Conservation (phyloP, 2,113 vertebrate species). For the Tetraodon nigroviridis region DNA sequence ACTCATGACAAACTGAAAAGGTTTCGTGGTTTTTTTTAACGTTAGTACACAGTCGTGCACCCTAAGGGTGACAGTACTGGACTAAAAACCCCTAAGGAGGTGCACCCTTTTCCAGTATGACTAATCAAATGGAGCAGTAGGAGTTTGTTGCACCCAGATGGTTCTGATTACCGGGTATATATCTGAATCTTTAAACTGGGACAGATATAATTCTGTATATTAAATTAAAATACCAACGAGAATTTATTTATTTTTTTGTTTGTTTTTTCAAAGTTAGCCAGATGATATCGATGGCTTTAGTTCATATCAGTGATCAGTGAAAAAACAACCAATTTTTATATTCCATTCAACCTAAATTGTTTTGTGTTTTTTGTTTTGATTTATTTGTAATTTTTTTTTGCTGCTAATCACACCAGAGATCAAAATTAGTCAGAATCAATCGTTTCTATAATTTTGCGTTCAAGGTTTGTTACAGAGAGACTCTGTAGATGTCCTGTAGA, state of each 20-base stretch:
- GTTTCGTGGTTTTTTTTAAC: constrained; percentile 29
- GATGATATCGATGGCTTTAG: constrained; percentile 29
- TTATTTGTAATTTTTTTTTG: background rate
- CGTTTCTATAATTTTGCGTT: constrained; percentile 4
- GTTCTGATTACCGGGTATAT: constrained; percentile 13
- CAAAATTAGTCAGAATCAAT: constrained; percentile 3
- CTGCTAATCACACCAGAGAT: background rate
- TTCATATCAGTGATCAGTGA: constrained; percentile 21
- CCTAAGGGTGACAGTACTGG: constrained; percentile 37
- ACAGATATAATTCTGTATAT: constrained; percentile 2
- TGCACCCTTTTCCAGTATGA: constrained; percentile 38
- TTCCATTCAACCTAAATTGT: background rate
- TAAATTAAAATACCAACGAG: no score
- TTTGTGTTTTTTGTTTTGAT: background rate
- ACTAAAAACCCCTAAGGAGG: constrained; percentile 46
- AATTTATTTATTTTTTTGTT: constrained; percentile 3
- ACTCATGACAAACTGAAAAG: constrained; percentile 15
- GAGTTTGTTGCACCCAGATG: constrained; percentile 5
- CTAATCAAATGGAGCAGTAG: background rate
- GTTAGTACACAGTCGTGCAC: constrained; percentile 35
- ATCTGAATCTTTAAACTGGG: constrained; percentile 4
- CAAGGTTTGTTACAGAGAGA: constrained; percentile 1
- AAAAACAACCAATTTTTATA: constrained; percentile 18
- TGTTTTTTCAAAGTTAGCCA: constrained; percentile 35
- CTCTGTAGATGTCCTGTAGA: constrained; percentile 23